phyloP scores from a whole-genome alignment of 2,797 vertebrate genomes.

The Cryptoblepharus egeriae region DNA sequence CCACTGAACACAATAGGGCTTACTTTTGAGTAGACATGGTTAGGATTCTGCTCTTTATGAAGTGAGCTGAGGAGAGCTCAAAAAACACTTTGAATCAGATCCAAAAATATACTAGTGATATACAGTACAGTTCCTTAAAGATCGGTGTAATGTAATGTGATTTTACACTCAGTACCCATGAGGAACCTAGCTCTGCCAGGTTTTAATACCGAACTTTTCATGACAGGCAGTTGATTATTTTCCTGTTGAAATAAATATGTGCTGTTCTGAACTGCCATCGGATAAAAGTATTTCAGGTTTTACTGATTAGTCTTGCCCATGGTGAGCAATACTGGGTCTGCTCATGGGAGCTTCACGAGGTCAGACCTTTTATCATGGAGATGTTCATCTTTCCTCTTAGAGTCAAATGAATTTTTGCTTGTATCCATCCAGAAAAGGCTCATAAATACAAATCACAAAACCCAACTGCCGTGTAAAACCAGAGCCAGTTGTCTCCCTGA shows the following conservation, averaged over 20 bases:
- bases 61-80: background rate
- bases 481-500: background rate
- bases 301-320: background rate
- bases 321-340: background rate
- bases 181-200: background rate
- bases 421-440: background rate
- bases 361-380: background rate
- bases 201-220: background rate
- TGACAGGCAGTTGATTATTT: background rate
- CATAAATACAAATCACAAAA: background rate
- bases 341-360: background rate
- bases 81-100: background rate
- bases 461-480: no score
- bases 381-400: background rate
- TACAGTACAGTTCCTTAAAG: background rate
- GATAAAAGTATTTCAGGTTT: conserved; percentile 20
- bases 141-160: background rate
- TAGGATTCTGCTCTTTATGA: no score
- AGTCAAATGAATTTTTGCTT: background rate
- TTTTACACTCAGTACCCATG: background rate
- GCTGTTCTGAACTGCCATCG: background rate
- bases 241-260: background rate
- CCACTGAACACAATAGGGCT: no score
- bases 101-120: background rate
- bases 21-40: no score